Conservation (phyloP, 2,797 vertebrate species). For the Pipistrellus kuhlii region DNA sequence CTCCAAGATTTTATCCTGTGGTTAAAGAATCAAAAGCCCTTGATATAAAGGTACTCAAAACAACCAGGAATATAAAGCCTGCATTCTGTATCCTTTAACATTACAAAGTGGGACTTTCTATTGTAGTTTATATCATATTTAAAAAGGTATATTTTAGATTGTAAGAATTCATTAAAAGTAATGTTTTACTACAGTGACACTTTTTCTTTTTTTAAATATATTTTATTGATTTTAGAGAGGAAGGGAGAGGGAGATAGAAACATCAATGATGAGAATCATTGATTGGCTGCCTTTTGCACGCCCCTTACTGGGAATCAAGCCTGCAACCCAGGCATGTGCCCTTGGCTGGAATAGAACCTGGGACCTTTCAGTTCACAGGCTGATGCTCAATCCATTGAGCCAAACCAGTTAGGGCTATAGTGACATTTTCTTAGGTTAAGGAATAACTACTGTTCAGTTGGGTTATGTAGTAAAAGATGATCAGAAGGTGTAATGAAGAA, state of each 20-base stretch:
- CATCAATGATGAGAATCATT: no score
- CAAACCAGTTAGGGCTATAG: not conserved
- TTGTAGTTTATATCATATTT: not conserved
- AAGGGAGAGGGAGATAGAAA: no score
- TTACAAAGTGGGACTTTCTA: not conserved
- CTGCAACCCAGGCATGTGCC: no score
- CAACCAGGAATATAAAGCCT: not conserved
- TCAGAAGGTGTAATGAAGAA: not conserved
- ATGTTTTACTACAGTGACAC: not conserved
- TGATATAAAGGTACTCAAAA: constrained; percentile 90
- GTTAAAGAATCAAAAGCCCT: constrained; percentile 93
- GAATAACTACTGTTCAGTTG: constrained; percentile 14
- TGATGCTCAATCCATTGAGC: no score
- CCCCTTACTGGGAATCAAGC: no score
- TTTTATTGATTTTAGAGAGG: no score
- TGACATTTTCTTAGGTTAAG: constrained; percentile 3
- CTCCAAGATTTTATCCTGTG: constrained; percentile 95
- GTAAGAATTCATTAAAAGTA: not conserved
- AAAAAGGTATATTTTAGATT: not conserved
- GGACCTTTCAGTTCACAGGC: no score
- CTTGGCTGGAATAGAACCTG: no score
- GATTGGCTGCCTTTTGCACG: no score
- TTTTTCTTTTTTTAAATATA: no score
- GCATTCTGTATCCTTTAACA: not conserved
- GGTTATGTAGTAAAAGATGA: constrained; percentile 8